These are phyloP conservation scores for Melierax canorus DNA, from an alignment of 2,113 vertebrate species.

Conservation along the genomic window DNA sequence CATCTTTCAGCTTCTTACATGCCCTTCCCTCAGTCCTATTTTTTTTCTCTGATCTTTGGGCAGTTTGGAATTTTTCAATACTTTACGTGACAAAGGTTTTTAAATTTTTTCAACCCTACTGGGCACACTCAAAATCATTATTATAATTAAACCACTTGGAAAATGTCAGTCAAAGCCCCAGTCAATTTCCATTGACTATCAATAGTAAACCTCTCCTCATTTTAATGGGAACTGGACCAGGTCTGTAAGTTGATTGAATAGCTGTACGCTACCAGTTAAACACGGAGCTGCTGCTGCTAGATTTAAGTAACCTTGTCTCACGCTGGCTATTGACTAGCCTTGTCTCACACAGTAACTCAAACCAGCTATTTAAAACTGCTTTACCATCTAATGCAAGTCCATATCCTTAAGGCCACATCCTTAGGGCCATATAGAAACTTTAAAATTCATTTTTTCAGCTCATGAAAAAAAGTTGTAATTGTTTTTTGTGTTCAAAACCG, in stretches of 20 bases:
- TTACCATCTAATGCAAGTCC: neutral
- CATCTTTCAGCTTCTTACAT: neutral
- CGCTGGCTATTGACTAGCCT: neutral
- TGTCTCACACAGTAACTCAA: neutral
- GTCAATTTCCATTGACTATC: neutral
- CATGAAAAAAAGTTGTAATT: neutral
- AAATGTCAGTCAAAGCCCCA: neutral
- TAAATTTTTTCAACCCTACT: neutral
- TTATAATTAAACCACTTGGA: neutral
- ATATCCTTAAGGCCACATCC: neutral
- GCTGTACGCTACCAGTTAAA: neutral
- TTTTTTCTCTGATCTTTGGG: neutral
- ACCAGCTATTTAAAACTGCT: neutral
- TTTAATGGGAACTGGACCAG: neutral
- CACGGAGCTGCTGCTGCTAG: neutral
- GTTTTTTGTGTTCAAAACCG: neutral
- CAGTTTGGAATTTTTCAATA: neutral
- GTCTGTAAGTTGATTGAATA: neutral
- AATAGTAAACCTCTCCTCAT: neutral
- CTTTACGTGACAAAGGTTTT: neutral
- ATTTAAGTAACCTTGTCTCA: neutral
- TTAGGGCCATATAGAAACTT: neutral
- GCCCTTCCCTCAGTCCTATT: neutral
- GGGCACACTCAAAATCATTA: neutral
- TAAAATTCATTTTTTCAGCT: constrained; percentile 1